These are phyloP conservation scores for Drosophila austrosaltans DNA, from an alignment of 2,888 invertebrate genomes.

Conservation along the genomic window DNA sequence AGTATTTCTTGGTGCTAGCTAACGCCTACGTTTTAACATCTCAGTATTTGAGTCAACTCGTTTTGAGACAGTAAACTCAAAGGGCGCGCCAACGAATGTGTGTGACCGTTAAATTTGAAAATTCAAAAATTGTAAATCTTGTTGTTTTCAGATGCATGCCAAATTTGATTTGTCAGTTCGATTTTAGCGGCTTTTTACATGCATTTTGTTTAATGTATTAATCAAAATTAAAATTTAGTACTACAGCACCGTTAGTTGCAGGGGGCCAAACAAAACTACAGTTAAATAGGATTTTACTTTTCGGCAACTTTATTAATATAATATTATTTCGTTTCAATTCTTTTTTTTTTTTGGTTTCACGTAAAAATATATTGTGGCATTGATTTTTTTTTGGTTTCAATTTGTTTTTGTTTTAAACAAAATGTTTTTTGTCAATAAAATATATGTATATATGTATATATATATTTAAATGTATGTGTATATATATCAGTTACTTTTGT, in stretches of 20 bases:
- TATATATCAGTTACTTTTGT: slow-evolving; percentile 26
- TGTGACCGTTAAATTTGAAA: too few relatives aligned
- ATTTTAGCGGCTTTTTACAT: neutral
- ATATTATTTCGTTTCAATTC: slow-evolving; percentile 36
- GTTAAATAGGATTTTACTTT: slow-evolving; percentile 53
- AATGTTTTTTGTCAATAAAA: slow-evolving; percentile 50
- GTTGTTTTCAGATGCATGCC: too few relatives aligned
- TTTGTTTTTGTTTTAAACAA: slow-evolving; percentile 33
- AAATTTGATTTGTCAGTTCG: neutral
- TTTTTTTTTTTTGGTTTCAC: slow-evolving; percentile 19
- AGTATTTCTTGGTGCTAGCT: too few relatives aligned
- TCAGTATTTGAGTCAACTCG: too few relatives aligned
- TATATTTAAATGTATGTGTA: slow-evolving; percentile 25
- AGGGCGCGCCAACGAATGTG: too few relatives aligned
- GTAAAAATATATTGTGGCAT: slow-evolving; percentile 50
- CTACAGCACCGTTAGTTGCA: slow-evolving; percentile 39
- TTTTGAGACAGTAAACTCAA: too few relatives aligned
- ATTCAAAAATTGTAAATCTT: too few relatives aligned
- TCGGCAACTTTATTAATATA: slow-evolving; percentile 61
- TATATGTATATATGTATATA: slow-evolving; percentile 39
- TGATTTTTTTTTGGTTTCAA: neutral
- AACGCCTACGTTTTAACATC: too few relatives aligned
- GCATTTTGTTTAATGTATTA: slow-evolving; percentile 18
- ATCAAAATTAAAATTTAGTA: slow-evolving; percentile 36
- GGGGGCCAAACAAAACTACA: slow-evolving; percentile 58